These are phyloP conservation scores for Hafferia zeledoni DNA, from an alignment of 2,797 vertebrate species.

Conservation along the genomic window DNA sequence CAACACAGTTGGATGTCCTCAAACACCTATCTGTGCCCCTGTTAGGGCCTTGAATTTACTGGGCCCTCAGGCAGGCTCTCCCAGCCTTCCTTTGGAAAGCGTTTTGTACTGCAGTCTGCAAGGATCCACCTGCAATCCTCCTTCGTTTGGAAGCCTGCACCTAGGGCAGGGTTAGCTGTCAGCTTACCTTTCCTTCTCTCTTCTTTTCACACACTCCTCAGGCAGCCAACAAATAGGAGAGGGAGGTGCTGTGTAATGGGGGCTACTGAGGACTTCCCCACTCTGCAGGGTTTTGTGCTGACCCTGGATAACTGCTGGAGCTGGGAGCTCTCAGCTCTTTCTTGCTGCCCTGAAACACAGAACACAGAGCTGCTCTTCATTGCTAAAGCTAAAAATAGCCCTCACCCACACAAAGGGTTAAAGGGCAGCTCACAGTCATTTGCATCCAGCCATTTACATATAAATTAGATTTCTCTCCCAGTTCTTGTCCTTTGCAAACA, in stretches of 20 bases:
- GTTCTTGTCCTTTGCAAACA: conserved; percentile 18
- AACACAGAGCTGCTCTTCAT: conserved; percentile 31
- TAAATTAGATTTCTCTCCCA: conserved; percentile 33
- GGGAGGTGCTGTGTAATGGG: neutral
- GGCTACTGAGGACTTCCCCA: neutral
- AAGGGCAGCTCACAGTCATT: conserved; percentile 10
- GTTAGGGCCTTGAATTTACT: neutral
- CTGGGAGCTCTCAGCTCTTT: neutral
- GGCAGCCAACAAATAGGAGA: neutral
- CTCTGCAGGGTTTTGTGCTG: neutral
- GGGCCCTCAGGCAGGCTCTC: neutral
- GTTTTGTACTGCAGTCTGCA: neutral
- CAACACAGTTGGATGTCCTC: neutral
- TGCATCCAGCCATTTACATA: conserved; percentile 41
- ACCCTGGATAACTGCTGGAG: neutral
- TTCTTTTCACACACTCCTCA: neutral
- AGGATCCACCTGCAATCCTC: neutral
- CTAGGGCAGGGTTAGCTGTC: neutral
- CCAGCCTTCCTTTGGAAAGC: neutral
- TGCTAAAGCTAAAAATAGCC: conserved; percentile 34
- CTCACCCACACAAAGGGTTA: neutral
- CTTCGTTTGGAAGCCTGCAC: neutral
- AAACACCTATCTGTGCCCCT: neutral
- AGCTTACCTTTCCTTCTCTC: neutral
- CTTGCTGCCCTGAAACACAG: neutral